Evolutionary conservation across 2,113 vertebrate genomes (phyloP), one percentile per base, ranked within the genome.

Genomic region (Gobio gobio): DNA sequence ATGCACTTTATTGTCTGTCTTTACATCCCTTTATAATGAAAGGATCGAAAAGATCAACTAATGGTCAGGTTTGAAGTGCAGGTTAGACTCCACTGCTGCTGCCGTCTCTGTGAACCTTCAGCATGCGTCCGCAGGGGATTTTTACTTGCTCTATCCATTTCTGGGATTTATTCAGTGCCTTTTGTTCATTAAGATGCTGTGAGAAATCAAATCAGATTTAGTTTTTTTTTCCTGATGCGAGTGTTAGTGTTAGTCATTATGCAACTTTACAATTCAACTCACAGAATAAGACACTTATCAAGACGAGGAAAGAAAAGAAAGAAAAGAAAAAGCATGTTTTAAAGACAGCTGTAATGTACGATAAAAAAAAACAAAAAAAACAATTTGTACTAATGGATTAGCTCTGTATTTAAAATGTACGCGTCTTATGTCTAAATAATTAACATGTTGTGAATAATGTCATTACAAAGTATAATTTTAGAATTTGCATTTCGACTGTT

Each of bases 1-100:
- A 83, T 58, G 81, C 81, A 83, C 81, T 83, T 83, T 82, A 68
- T n/a, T 33, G 40, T 81, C 78, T 45, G n/a, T 81, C 43, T 78
- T 24, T 63, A 47, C 10, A 45, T 40, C 20, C 75, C 26, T 58
- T 78, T 59, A 40, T 78, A 40, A 22, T n/a, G 54, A 61, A 56
- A 45, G 20, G 14, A 45, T n/a, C 18, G 7, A 76, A 29, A 24
- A 29, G 4, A 8, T 61, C 22, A 59, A 12, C 49, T 77, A n/a
- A 36, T 56, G 10, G 59, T 40, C 51, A 58, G 26, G n/a, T 24
- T 78, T 59, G 10, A 61, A 61, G 29, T 3, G 54, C 12, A 70
- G 20, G 66, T 43, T n/a, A 5, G 18, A n/a, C 64, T 68, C 64
- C 29, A 68, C 64, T 36, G 64, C 64, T 68, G 33, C 14, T 36